Evolutionary conservation across 2,888 invertebrate species (phyloP), one percentile per base, ranked within the genome.

Genomic region (Adelognathus sp.): DNA sequence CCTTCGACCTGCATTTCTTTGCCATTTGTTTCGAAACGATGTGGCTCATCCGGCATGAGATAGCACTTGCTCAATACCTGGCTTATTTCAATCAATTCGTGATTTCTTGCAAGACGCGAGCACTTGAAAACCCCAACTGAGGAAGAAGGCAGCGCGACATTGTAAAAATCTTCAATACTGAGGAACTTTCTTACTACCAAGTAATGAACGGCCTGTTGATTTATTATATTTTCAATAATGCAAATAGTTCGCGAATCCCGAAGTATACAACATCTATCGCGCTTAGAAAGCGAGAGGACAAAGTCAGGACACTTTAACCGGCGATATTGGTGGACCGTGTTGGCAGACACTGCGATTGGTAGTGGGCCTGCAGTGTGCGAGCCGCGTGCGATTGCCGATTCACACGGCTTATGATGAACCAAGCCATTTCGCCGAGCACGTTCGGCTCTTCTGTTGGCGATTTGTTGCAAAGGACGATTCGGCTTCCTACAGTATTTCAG

Each of bases 401-500:
- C 46, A 21, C 21, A 18, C 46, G 0, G 46, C 5, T 46, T 21
- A 6, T 46, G 46, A 46, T 4, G 2, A 21, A 46, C 21, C 18
- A 46, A 14, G 21, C 21, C 21, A 9, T 0, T 46, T 46, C 46
- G 46, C 46, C 24, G 39, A 60, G 60, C 60, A 21, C n/a, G 39
- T 39, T 39, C 60, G 21, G 39, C 60, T 24, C 39, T 60, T 27
- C 27, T 60, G 41, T 60, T 60, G 18, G 60, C 60, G 18, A 60
- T 60, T 44, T 78, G 73, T 39, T 78, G 71, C 11, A 78, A 56
- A 2, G 29, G 27, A 2, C 50, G 18, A 61, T 67, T 24, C 1
- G 73, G 69, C 27, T 72, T 73, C 33, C 50, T 72, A 41, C 66
- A 60, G 33, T 63, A 60, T 33, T 52, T 56, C 3, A 46, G 29